phyloP scores from a whole-genome alignment of 2,888 invertebrate genomes.

The Ennomos quercinarius region DNA sequence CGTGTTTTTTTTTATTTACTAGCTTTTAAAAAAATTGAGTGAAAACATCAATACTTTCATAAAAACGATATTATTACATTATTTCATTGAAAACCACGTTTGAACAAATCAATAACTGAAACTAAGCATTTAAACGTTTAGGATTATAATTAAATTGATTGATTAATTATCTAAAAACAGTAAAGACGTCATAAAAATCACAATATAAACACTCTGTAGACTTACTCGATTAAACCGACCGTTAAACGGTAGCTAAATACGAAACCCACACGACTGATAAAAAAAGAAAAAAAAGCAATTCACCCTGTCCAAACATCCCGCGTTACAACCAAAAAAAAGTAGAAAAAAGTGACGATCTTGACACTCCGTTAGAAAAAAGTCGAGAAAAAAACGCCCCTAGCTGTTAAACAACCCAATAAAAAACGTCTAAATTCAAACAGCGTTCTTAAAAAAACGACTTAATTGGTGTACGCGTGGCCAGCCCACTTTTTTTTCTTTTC shows the following conservation, averaged over 20 bases:
- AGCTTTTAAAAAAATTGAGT: too few species aligned
- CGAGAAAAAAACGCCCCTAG: conserved; percentile 73
- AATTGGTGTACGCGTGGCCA: conserved; percentile 79
- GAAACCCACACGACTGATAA: conserved; percentile 57
- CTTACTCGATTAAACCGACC: conserved; percentile 57
- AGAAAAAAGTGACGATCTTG: conserved; percentile 63
- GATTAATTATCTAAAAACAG: conserved; percentile 17
- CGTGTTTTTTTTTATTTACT: too few species aligned
- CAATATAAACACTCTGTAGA: conserved; percentile 49
- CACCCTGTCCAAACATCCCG: conserved; percentile 62
- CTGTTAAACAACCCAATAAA: conserved; percentile 71
- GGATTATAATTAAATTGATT: too few species aligned
- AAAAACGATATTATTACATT: too few species aligned
- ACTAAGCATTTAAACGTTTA: conserved; percentile 4
- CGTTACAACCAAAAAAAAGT: conserved; percentile 55
- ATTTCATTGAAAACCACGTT: too few species aligned
- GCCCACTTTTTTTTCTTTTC: conserved; percentile 70
- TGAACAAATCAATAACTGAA: not conserved
- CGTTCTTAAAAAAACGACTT: conserved; percentile 69
- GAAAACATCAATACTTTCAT: too few species aligned
- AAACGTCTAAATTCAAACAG: conserved; percentile 59
- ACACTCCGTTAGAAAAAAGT: conserved; percentile 62
- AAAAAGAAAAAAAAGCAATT: conserved; percentile 43
- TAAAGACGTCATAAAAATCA: conserved; percentile 23
- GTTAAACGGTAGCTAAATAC: conserved; percentile 73